Evolutionary conservation across 1,140 invertebrate genomes (phyloP).

Genomic region (Nebria ingens): DNA sequence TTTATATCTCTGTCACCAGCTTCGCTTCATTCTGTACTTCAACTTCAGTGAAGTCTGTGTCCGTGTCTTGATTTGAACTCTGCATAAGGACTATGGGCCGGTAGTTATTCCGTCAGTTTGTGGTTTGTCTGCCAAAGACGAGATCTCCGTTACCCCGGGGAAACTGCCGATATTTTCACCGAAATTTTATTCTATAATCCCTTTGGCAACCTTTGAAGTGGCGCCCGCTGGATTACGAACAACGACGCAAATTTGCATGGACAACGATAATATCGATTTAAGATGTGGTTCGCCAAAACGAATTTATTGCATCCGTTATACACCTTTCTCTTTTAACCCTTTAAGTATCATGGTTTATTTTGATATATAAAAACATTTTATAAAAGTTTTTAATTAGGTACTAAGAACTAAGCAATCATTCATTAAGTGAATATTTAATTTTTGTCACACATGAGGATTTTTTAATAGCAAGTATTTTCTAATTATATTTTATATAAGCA

Average conservation of each 20-base stretch:
- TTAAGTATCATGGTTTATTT: too few relatives aligned
- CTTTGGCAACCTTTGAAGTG: slow-evolving; percentile 4
- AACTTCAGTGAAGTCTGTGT: slow-evolving; percentile 1
- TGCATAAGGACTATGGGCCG: not conserved
- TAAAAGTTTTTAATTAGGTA: too few relatives aligned
- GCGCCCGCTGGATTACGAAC: not conserved
- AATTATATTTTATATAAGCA: too few relatives aligned
- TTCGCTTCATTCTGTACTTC: not conserved
- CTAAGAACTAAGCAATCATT: not conserved
- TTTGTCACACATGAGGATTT: too few relatives aligned
- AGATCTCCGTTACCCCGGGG: not conserved
- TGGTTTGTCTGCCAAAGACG: slow-evolving; percentile 1
- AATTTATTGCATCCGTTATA: not conserved
- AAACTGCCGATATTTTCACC: not conserved
- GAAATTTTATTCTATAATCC: slow-evolving; percentile 1
- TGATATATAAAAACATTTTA: too few relatives aligned
- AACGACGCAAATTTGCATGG: not conserved
- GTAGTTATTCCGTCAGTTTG: slow-evolving; percentile 1
- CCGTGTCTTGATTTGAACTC: too few relatives aligned
- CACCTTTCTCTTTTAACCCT: too few relatives aligned
- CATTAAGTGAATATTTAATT: too few relatives aligned
- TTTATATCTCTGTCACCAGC: not conserved
- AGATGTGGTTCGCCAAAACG: not conserved
- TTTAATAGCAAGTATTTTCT: too few relatives aligned
- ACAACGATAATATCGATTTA: slow-evolving; percentile 5